phyloP scores from a whole-genome alignment of 2,888 invertebrate species.

The Drosophila mercatorum region DNA sequence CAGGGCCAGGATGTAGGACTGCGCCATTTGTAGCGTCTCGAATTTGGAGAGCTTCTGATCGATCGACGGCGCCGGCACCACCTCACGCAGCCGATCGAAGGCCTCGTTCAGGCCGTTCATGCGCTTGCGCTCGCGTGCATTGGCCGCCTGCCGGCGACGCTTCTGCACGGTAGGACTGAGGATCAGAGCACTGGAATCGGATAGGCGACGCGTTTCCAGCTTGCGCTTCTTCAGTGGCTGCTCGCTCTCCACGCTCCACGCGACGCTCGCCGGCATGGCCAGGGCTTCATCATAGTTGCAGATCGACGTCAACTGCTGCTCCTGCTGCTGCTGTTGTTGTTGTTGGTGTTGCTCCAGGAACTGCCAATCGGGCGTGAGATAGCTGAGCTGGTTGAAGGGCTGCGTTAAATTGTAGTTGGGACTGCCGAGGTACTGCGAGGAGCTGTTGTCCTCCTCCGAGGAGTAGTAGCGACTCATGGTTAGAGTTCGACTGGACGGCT shows the following conservation, averaged over 20 bases:
- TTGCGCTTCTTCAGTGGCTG: conserved; percentile 37
- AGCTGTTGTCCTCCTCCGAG: conserved; percentile 82
- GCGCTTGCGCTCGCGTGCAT: conserved; percentile 89
- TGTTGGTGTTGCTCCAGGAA: conserved; percentile 36
- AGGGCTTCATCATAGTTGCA: not conserved
- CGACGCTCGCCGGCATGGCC: not conserved
- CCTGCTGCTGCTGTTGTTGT: conserved; percentile 2
- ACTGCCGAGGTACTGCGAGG: conserved; percentile 81
- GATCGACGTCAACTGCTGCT: conserved; percentile 4
- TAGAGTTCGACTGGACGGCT: conserved; percentile 49
- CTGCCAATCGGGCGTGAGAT: conserved; percentile 66
- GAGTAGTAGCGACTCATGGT: conserved; percentile 75
- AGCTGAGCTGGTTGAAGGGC: conserved; percentile 37
- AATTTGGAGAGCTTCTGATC: conserved; percentile 91
- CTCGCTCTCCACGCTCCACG: conserved; percentile 4
- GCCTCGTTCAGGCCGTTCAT: conserved; percentile 92
- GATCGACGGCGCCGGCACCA: conserved; percentile 89
- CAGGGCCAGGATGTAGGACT: conserved; percentile 90
- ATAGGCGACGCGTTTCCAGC: conserved; percentile 12
- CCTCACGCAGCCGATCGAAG: conserved; percentile 89
- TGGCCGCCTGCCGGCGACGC: conserved; percentile 89
- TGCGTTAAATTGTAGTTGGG: conserved; percentile 68
- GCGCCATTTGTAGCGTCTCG: conserved; percentile 92
- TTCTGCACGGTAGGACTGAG: conserved; percentile 87
- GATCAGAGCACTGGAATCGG: conserved; percentile 29